Evolutionary conservation across 2,888 invertebrate species (phyloP).

Genomic region (Taphrorychus bicolor): DNA sequence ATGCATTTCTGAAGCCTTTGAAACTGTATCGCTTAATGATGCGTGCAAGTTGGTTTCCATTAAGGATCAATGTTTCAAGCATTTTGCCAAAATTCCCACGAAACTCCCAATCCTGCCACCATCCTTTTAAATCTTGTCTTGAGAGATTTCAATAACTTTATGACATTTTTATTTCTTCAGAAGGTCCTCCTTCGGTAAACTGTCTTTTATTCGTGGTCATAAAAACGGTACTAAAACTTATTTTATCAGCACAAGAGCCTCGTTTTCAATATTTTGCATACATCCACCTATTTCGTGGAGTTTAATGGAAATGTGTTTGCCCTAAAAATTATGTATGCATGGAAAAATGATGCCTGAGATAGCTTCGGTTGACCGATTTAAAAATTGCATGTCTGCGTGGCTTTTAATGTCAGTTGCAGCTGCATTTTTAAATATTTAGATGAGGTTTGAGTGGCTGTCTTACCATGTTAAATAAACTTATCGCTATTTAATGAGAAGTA

Average conservation of each 20-base stretch:
- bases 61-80: neutral
- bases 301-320: constrained; percentile 11
- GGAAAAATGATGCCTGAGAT: neutral
- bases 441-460: no score
- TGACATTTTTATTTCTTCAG: neutral
- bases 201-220: neutral
- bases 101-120: no score
- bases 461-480: no score
- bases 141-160: constrained; percentile 3
- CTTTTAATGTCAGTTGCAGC: constrained; percentile 21
- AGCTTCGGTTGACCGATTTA: neutral
- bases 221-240: no score
- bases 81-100: no score
- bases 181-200: neutral
- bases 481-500: no score
- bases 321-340: constrained; percentile 15
- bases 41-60: neutral
- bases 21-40: constrained; percentile 12
- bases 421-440: no score
- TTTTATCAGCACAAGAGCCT: constrained; percentile 2
- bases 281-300: no score
- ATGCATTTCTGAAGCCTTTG: constrained; percentile 5
- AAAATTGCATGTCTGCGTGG: neutral
- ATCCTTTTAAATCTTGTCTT: no score
- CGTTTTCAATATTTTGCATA: constrained; percentile 7